phyloP scores from a whole-genome alignment of 2,797 vertebrate genomes.

The Brachymystax lenok region DNA sequence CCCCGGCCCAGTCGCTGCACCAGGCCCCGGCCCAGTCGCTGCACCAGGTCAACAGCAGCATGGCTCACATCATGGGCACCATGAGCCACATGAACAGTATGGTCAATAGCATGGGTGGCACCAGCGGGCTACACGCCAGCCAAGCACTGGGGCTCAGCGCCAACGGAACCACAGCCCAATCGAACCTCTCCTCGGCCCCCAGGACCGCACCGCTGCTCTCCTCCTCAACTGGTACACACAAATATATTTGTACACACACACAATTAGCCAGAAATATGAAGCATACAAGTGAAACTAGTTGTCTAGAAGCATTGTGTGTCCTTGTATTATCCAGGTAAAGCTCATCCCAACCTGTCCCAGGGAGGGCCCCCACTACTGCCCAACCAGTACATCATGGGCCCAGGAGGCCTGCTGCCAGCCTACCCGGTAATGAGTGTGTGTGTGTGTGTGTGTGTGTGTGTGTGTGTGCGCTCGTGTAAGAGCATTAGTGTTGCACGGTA shows the following conservation, averaged over 20 bases:
- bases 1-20: too few relatives aligned
- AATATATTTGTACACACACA: neutral
- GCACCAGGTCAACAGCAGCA: conserved; percentile 67
- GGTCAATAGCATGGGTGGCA: conserved; percentile 61
- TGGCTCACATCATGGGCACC: conserved; percentile 51
- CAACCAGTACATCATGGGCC: conserved; percentile 98
- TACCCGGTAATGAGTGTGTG: conserved; percentile 85
- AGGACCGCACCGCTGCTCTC: conserved; percentile 83
- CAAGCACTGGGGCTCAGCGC: conserved; percentile 81
- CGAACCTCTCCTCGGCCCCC: conserved; percentile 77
- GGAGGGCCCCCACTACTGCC: conserved; percentile 92
- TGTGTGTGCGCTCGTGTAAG: too few relatives aligned
- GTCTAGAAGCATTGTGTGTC: neutral
- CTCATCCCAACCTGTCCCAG: conserved; percentile 91
- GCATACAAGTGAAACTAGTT: too few relatives aligned
- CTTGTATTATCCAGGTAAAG: conserved; percentile 83
- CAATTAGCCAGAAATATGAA: neutral
- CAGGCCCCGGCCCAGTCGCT: conserved; percentile 21
- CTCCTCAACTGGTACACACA: conserved; percentile 68
- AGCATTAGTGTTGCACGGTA: too few relatives aligned
- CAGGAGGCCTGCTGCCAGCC: conserved; percentile 93
- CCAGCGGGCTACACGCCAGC: conserved; percentile 72
- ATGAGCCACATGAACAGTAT: conserved; percentile 68
- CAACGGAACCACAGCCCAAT: conserved; percentile 77
- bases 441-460: neutral